Evolutionary conservation across 2,113 vertebrate species (phyloP).

Genomic region (Holacanthus passer): DNA sequence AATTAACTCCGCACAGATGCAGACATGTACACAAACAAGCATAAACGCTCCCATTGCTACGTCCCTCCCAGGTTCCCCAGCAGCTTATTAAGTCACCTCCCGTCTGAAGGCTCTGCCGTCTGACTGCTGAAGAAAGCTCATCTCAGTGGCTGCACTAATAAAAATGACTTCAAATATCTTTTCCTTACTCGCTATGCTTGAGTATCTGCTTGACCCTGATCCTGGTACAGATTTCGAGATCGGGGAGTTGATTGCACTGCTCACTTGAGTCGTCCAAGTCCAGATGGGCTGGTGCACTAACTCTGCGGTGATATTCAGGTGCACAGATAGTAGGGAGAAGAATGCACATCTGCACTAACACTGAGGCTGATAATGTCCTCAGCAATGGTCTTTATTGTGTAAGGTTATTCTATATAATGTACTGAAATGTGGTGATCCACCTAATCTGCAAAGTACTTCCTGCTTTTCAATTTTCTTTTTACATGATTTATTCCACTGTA

Average conservation of each 20-base stretch:
- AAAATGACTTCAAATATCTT: not conserved
- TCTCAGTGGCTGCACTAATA: not conserved
- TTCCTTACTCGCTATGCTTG: not conserved
- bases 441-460: not conserved
- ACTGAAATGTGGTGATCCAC: too few species aligned
- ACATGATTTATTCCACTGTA: not conserved
- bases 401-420: not conserved
- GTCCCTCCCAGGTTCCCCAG: not conserved
- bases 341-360: not conserved
- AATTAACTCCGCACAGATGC: constrained; percentile 15
- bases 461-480: not conserved
- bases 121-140: constrained; percentile 21
- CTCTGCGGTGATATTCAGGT: constrained; percentile 1
- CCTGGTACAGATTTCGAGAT: constrained; percentile 22
- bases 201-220: constrained; percentile 21
- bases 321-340: not conserved
- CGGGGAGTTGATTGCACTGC: constrained; percentile 2
- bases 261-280: constrained; percentile 1
- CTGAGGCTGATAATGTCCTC: not conserved
- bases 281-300: constrained; percentile 3
- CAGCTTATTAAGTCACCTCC: constrained; percentile 8
- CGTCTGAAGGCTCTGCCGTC: not conserved
- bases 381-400: not conserved
- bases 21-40: constrained; percentile 29
- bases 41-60: not conserved